Evolutionary conservation across 35 echinoderm and acorn worm species (phyloP).

Genomic region (Stichopus chloronotus): DNA sequence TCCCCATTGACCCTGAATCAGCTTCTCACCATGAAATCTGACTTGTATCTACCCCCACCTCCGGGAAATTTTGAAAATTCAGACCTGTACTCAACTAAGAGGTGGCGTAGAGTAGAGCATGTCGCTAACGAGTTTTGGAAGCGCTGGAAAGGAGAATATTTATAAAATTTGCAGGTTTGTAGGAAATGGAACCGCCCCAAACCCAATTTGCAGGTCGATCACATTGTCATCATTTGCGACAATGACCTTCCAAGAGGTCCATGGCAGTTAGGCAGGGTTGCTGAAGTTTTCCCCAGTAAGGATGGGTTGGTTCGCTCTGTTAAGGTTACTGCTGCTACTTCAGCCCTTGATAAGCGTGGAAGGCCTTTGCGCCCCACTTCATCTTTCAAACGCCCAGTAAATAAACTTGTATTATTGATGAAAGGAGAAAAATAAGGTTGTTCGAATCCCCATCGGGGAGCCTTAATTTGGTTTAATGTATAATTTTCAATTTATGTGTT

Average conservation of each 20-base stretch:
- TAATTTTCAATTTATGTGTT: neutral
- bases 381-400: neutral
- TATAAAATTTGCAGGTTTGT: slow-evolving; percentile 23
- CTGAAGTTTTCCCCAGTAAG: neutral
- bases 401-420: slow-evolving; percentile 14
- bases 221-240: slow-evolving; percentile 37
- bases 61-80: slow-evolving; percentile 31
- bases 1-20: slow-evolving; percentile 20
- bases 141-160: slow-evolving; percentile 19
- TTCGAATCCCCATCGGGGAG: neutral
- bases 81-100: neutral
- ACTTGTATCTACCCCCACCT: neutral
- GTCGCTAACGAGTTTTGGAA: slow-evolving; percentile 68
- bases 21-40: slow-evolving; percentile 10
- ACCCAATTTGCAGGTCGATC: slow-evolving; percentile 33
- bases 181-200: neutral
- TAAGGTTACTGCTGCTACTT: neutral
- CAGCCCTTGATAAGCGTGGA: neutral
- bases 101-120: slow-evolving; percentile 63
- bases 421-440: neutral
- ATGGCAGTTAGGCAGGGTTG: slow-evolving; percentile 1
- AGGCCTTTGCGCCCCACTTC: neutral
- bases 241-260: slow-evolving; percentile 2
- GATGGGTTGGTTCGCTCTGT: slow-evolving; percentile 49
- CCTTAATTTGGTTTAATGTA: neutral